Evolutionary conservation across 2,797 vertebrate species (phyloP), one percentile per base, ranked within the genome.

Genomic region (Karalla daura): DNA sequence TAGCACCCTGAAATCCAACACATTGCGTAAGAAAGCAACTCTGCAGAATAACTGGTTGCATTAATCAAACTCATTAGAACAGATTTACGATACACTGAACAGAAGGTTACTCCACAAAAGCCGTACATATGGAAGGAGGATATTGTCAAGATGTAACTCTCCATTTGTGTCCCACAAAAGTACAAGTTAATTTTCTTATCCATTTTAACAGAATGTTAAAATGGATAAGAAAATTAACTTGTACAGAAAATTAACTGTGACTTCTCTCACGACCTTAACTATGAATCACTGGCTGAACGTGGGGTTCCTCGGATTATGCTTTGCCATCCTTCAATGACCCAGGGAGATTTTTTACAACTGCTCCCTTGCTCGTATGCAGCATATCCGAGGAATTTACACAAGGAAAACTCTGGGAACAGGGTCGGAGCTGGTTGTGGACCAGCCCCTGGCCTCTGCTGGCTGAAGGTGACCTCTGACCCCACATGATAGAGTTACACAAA

Each of bases 211-310:
- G n/a, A n/a, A n/a, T n/a, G n/a, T n/a, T n/a, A 65, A 65, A 60
- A 30, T 30, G 28, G 40, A n/a, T 21, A 66, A 65, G 71, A 63
- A 54, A 67, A 79, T 83, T 1, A 36, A 60, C 47, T 55, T 63
- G 49, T 64, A 35, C 15, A 27, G 21, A 12, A 33, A 3, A 52
- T 65, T 80, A 40, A 56, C 36, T 35, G 35, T 65, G 80, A 84
- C 86, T 86, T 88, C 81, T 90, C 89, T 79, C 88, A 88, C 69
- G 88, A 86, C 87, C 87, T 81, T 21, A 32, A 43, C 27, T 32
- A 64, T 66, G 35, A 53, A 71, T 65, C 6, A 12, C 70, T 71
- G 36, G 63, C 44, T 63, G 14, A 36, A 30, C 63, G 37, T 25
- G 60, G 55, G 63, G 47, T 32, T 77, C 46, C 68, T 66, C 74